Percentiles rank a stretch among this genome's conserved stretches.
Conservation (phyloP, 1,140 invertebrate genomes). For the Atta texana region DNA sequence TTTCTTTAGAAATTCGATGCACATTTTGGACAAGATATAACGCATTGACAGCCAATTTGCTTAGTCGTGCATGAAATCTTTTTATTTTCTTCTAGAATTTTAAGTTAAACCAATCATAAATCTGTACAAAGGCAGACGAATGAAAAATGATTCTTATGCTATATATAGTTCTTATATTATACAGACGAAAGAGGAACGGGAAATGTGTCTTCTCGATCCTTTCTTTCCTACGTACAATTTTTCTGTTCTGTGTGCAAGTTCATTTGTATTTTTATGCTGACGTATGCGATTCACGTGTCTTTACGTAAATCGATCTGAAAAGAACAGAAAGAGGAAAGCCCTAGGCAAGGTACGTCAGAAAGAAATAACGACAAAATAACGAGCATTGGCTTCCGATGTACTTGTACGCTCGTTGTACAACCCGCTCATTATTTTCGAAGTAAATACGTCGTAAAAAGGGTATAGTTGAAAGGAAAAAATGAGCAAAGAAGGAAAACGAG, state of each 20-base stretch:
- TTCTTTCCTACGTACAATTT: background rate
- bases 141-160: background rate
- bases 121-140: slow-evolving; percentile 4
- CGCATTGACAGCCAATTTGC: background rate
- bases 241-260: background rate
- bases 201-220: background rate
- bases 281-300: slow-evolving; percentile 8
- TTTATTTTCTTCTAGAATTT: background rate
- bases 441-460: slow-evolving; percentile 64
- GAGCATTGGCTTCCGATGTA: slow-evolving; percentile 57
- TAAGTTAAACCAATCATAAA: slow-evolving; percentile 1
- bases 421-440: slow-evolving; percentile 72
- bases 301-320: slow-evolving; percentile 36
- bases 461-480: slow-evolving; percentile 37
- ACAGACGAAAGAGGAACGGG: background rate
- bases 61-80: slow-evolving; percentile 1
- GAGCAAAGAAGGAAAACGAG: background rate
- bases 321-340: slow-evolving; percentile 10
- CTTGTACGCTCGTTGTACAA: slow-evolving; percentile 41
- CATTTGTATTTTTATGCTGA: slow-evolving; percentile 27
- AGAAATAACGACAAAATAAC: slow-evolving; percentile 70
- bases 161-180: background rate
- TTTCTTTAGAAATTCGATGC: background rate
- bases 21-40: background rate
- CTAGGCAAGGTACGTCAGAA: slow-evolving; percentile 38